A percentile compares a stretch with the other conserved stretches of the same genome.
Evolutionary conservation across 2,797 vertebrate genomes (phyloP).

Genomic region (Etheostoma nigrum): DNA sequence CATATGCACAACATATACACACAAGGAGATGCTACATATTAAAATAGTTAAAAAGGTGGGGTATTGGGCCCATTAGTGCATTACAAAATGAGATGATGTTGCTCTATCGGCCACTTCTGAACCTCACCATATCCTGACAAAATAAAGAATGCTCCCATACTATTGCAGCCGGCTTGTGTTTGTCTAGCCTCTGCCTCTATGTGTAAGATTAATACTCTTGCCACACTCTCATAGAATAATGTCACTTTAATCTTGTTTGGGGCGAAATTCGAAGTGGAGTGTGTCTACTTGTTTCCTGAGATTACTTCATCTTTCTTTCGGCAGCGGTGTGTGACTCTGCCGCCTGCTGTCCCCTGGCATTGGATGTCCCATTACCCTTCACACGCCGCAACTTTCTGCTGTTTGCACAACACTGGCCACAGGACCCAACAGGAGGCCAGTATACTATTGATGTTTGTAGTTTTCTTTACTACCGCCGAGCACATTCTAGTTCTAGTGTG

Average conservation of each 20-base stretch:
- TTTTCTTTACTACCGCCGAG: conserved; percentile 68
- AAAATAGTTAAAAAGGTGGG: conserved; percentile 33
- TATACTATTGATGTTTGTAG: conserved; percentile 75
- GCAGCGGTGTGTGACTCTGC: conserved; percentile 85
- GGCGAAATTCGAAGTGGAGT: conserved; percentile 89
- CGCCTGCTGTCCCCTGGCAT: conserved; percentile 88
- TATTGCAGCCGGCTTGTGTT: conserved; percentile 73
- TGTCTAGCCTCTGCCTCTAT: conserved; percentile 80
- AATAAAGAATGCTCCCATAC: conserved; percentile 78
- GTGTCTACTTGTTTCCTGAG: conserved; percentile 90
- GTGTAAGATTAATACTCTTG: conserved; percentile 88
- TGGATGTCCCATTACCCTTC: conserved; percentile 91
- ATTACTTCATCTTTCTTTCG: conserved; percentile 90
- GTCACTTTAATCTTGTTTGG: conserved; percentile 91
- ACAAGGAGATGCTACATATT: neutral
- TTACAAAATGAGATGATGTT: conserved; percentile 59
- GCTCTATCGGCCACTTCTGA: conserved; percentile 61
- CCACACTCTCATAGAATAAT: conserved; percentile 88
- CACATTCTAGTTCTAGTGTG: conserved; percentile 47
- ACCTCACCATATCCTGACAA: conserved; percentile 71
- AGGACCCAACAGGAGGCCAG: conserved; percentile 82
- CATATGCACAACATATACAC: conserved; percentile 19
- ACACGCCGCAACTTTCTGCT: conserved; percentile 89
- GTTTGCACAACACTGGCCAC: conserved; percentile 88
- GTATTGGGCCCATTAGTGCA: conserved; percentile 40